Evolutionary conservation across 2,797 vertebrate genomes (phyloP), one percentile per base, ranked within the genome.

Genomic region (Emys orbicularis): DNA sequence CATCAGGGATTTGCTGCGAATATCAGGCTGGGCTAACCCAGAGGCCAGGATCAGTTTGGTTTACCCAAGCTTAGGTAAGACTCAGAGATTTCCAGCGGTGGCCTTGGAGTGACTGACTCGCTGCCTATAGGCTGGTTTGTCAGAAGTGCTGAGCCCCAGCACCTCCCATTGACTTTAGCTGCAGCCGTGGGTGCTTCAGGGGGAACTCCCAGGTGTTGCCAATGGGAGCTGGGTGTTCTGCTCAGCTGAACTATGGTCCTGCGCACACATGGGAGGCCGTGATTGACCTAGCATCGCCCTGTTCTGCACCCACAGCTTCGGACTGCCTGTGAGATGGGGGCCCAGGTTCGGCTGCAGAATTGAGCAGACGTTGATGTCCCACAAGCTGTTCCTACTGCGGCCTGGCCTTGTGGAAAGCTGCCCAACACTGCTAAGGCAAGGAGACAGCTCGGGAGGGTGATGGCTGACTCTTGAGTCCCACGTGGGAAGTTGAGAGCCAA

Each of bases 211-310:
- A 5, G 9, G n/a, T 37, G n/a, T 37, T 72, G 65, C 18, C 18
- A 21, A 18, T 37, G n/a, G 65, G 19, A 37, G n/a, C 65, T 23
- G 34, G 65, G 9, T 37, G n/a, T 37, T 19, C 65, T 37, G n/a
- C 65, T 68, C n/a, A 37, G 65, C n/a, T 68, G 65, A 21, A 15
- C 65, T 68, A 37, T 19, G n/a, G 8, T 19, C 9, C 65, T 37
- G 65, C 5, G 29, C n/a, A 37, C 9, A 5, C 19, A 72, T 5
- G 2, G 18, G 10, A 10, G 34, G 61, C 3, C 1, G 21, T 25
- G 18, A 72, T 4, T 72, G n/a, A 72, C n/a, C 9, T 72, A 37
- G 8, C n/a, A 21, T 37, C n/a, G 11, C n/a, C 18, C 15, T 4
- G 18, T 21, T 68, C 18, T 37, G 34, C 4, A 9, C 21, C 65